Percentiles rank a stretch among this genome's conserved stretches.
These are phyloP conservation scores for Phylloscopus trochilus DNA, from an alignment of 2,113 vertebrate genomes.

Conservation along the genomic window DNA sequence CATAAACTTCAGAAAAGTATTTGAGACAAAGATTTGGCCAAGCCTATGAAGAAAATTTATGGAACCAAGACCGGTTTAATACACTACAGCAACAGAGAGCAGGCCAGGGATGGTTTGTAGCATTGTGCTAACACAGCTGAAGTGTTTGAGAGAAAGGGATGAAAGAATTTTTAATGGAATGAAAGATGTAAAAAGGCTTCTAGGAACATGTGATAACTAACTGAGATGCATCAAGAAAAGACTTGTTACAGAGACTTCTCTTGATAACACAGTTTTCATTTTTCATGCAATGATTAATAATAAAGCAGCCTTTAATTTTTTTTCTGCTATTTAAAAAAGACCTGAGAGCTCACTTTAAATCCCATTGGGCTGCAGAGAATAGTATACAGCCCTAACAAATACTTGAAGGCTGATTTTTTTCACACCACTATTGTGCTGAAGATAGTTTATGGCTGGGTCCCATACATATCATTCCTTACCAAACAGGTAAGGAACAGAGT, in stretches of 20 bases:
- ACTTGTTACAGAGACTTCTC: neutral
- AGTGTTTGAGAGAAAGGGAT: neutral
- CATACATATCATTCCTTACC: neutral
- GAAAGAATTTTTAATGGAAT: neutral
- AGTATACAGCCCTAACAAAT: neutral
- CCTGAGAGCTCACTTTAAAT: neutral
- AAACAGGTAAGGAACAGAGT: neutral
- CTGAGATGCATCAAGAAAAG: neutral
- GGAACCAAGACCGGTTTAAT: neutral
- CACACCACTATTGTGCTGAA: neutral
- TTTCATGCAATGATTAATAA: neutral
- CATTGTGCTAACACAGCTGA: neutral
- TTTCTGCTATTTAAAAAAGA: neutral
- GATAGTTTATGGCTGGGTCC: neutral
- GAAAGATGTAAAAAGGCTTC: neutral
- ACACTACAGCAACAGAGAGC: neutral
- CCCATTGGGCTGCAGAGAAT: neutral
- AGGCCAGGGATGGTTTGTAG: neutral
- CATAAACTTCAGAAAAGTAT: neutral
- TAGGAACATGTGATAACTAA: neutral
- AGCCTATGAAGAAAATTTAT: constrained; percentile 1
- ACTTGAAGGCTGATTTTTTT: neutral
- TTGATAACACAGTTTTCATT: neutral
- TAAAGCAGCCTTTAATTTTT: neutral
- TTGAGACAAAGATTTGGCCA: neutral